Evolutionary conservation across 2,797 vertebrate species (phyloP), one percentile per base, ranked within the genome.

Genomic region (Microhierax caerulescens): DNA sequence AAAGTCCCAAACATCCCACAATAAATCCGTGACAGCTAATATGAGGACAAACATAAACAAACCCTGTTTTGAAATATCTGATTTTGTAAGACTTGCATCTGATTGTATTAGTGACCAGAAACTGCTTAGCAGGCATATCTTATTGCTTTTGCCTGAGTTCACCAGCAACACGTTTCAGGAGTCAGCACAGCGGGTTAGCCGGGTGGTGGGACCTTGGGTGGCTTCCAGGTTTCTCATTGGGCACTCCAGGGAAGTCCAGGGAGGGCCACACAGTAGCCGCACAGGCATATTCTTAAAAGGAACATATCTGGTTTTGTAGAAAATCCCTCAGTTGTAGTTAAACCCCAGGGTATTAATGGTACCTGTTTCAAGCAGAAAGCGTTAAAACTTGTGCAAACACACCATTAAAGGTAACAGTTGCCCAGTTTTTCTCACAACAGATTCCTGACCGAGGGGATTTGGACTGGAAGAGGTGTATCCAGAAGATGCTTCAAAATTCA

Each of bases 151-250:
- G 13, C 32, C 51, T 5, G 47, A 68, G 18, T 47, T 93, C 41
- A 50, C 21, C 59, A 51, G 64, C 59, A 64, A 6, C 11, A 5
- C 3, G 2, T 34, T 51, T 90, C 56, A 90, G 53, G 22, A 80
- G n/a, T 5, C 36, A 27, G 53, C 16, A 39, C 4, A 0, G 3
- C 27, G 32, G 9, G 14, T 45, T 28, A 25, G 54, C 25, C 37
- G 1, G 0, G 4, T 30, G 16, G 13, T 39, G 18, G 27, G 23
- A 84, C 57, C n/a, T n/a, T 28, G 43, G 6, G 30, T 54, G 43
- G 13, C 48, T 70, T 37, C 39, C 37, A 14, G 30, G 15, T 5
- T 67, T 87, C 69, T 34, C 25, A 59, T 28, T 47, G 61, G 51
- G 53, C 59, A 32, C 32, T 51, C 24, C 77, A 73, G 20, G 13